Evolutionary conservation across 1,140 invertebrate species (phyloP).

Genomic region (Philopotamus ludificatus): DNA sequence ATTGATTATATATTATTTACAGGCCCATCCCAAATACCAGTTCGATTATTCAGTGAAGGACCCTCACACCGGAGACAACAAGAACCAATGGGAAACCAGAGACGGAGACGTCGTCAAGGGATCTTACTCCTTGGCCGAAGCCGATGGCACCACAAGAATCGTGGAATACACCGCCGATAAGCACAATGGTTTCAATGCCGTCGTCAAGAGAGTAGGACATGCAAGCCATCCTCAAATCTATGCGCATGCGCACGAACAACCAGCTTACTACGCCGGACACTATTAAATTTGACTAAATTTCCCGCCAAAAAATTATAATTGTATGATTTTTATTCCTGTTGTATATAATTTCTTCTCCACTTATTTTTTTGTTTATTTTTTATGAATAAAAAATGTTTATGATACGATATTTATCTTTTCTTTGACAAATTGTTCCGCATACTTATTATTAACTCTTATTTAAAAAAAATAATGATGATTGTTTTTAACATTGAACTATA

Average conservation of each 20-base stretch:
- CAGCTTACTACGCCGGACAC: slow-evolving; percentile 13
- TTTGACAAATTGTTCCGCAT: too few relatives aligned
- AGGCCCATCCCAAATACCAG: slow-evolving; percentile 45
- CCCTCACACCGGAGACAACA: slow-evolving; percentile 47
- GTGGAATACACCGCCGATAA: slow-evolving; percentile 61
- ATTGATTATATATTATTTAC: slow-evolving; percentile 16
- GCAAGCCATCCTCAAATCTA: slow-evolving; percentile 53
- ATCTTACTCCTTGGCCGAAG: slow-evolving; percentile 57
- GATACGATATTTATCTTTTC: too few relatives aligned
- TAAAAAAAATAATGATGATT: too few relatives aligned
- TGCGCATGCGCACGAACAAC: slow-evolving; percentile 40
- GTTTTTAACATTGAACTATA: too few relatives aligned
- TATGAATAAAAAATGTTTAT: too few relatives aligned
- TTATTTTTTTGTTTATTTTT: neutral
- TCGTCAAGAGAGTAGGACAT: slow-evolving; percentile 57
- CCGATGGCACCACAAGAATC: slow-evolving; percentile 59
- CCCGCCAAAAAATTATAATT: neutral
- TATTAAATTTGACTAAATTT: slow-evolving; percentile 9
- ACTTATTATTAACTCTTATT: too few relatives aligned
- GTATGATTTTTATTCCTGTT: neutral
- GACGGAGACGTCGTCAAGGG: slow-evolving; percentile 48
- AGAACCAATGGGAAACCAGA: slow-evolving; percentile 47
- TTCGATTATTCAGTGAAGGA: slow-evolving; percentile 47
- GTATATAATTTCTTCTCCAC: neutral
- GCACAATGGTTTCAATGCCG: slow-evolving; percentile 58